phyloP scores from a whole-genome alignment of 2,888 invertebrate species.

The Pemphredon lugubris region DNA sequence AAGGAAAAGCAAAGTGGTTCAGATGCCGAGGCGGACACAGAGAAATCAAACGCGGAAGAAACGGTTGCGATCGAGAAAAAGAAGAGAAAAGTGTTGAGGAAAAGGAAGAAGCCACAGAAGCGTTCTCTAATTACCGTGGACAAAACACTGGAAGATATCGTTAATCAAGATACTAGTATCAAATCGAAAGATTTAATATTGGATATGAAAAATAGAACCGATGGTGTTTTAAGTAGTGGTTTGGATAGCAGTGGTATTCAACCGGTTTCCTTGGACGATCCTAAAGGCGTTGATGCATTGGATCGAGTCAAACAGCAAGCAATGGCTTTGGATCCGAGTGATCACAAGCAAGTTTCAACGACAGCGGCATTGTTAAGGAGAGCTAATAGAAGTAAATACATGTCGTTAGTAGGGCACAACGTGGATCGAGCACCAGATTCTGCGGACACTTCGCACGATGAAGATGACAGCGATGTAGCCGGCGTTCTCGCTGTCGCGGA shows the following conservation, averaged over 20 bases:
- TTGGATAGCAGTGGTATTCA: slow-evolving; percentile 53
- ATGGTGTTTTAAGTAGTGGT: slow-evolving; percentile 58
- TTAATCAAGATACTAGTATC: slow-evolving; percentile 61
- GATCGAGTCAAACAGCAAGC: slow-evolving; percentile 76
- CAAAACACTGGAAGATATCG: slow-evolving; percentile 64
- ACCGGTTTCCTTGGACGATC: slow-evolving; percentile 57
- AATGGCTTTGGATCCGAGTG: slow-evolving; percentile 71
- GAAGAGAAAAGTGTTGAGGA: slow-evolving; percentile 85
- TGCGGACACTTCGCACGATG: slow-evolving; percentile 78
- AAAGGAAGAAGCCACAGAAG: slow-evolving; percentile 84
- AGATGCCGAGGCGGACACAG: slow-evolving; percentile 81
- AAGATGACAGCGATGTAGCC: slow-evolving; percentile 77
- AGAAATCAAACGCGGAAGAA: slow-evolving; percentile 83
- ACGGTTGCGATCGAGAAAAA: slow-evolving; percentile 82
- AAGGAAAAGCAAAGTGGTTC: slow-evolving; percentile 76
- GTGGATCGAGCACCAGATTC: slow-evolving; percentile 72
- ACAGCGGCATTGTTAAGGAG: slow-evolving; percentile 67
- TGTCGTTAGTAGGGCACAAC: slow-evolving; percentile 68
- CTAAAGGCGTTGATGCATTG: slow-evolving; percentile 70
- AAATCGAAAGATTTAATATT: slow-evolving; percentile 64
- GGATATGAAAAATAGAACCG: slow-evolving; percentile 55
- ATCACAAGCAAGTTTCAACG: slow-evolving; percentile 74
- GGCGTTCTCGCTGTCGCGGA: slow-evolving; percentile 73
- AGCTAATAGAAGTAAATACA: slow-evolving; percentile 71
- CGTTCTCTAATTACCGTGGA: slow-evolving; percentile 67